Evolutionary conservation across 2,888 invertebrate genomes (phyloP).

Genomic region (Brachycybe producta): DNA sequence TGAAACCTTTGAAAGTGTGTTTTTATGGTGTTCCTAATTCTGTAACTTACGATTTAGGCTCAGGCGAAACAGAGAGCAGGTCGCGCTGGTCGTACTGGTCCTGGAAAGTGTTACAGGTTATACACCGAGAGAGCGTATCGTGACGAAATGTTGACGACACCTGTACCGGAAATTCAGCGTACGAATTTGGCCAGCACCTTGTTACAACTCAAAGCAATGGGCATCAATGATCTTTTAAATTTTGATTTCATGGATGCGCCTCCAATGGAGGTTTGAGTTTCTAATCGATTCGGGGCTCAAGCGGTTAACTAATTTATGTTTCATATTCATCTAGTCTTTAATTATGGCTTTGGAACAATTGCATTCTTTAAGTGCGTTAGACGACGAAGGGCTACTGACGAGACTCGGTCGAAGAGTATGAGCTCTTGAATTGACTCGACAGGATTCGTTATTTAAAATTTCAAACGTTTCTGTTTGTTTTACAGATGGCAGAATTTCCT

Average conservation of each 20-base stretch:
- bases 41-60: slow-evolving; percentile 43
- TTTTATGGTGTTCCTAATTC: neutral
- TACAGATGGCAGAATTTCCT: slow-evolving; percentile 98
- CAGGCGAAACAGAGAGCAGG: slow-evolving; percentile 97
- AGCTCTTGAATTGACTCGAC: slow-evolving; percentile 2
- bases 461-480: slow-evolving; percentile 19
- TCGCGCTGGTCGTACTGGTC: slow-evolving; percentile 91
- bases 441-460: neutral
- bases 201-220: slow-evolving; percentile 96
- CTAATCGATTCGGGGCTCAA: neutral
- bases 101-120: slow-evolving; percentile 90
- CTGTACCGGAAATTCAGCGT: slow-evolving; percentile 96
- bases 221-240: slow-evolving; percentile 92
- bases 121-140: slow-evolving; percentile 97
- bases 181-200: slow-evolving; percentile 95
- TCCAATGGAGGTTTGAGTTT: slow-evolving; percentile 56
- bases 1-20: neutral
- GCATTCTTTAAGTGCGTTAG: slow-evolving; percentile 90
- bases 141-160: slow-evolving; percentile 96
- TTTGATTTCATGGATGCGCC: slow-evolving; percentile 99
- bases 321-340: slow-evolving; percentile 46
- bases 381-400: slow-evolving; percentile 64
- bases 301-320: neutral
- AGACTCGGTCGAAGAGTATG: slow-evolving; percentile 45
- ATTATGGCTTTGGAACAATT: slow-evolving; percentile 95